These are phyloP conservation scores for Actias luna DNA, from an alignment of 2,888 invertebrate genomes.

Conservation along the genomic window DNA sequence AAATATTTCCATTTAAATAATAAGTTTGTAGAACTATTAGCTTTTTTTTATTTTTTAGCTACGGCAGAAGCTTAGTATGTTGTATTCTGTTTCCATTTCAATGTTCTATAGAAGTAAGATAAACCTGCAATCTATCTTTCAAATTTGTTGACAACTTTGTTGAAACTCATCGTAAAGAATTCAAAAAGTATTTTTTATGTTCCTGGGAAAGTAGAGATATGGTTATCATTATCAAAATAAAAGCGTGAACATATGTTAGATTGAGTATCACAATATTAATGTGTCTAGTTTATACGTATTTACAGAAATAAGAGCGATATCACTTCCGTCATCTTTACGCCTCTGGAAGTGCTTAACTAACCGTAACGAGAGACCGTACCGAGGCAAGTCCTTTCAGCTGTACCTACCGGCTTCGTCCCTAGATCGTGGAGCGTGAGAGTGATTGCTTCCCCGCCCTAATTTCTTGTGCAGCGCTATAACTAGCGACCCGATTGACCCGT, in stretches of 20 bases:
- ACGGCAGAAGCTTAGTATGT: no score
- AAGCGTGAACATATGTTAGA: constrained; percentile 1
- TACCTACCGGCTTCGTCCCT: constrained; percentile 48
- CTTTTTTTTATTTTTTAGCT: no score
- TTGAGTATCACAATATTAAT: not conserved
- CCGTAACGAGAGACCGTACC: constrained; percentile 55
- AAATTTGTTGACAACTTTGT: no score
- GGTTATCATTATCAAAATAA: not conserved
- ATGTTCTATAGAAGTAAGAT: no score
- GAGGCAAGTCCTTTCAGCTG: constrained; percentile 64
- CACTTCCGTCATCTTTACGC: constrained; percentile 30
- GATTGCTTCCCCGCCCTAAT: constrained; percentile 69
- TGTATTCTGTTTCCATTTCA: no score
- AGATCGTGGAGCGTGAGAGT: constrained; percentile 54
- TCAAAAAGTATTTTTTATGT: no score
- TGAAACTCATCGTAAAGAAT: no score
- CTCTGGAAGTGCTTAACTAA: constrained; percentile 52
- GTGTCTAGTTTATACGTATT: not conserved
- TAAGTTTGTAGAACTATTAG: no score
- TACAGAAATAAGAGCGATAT: constrained; percentile 24
- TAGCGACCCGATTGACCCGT: constrained; percentile 46
- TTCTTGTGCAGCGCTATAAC: constrained; percentile 48
- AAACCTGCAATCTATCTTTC: no score
- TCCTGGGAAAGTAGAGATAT: no score
- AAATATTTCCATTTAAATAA: not conserved